Percentiles rank a stretch among this genome's conserved stretches.
Conservation (phyloP, 2,797 vertebrate species). For the Decapterus maruadsi region DNA sequence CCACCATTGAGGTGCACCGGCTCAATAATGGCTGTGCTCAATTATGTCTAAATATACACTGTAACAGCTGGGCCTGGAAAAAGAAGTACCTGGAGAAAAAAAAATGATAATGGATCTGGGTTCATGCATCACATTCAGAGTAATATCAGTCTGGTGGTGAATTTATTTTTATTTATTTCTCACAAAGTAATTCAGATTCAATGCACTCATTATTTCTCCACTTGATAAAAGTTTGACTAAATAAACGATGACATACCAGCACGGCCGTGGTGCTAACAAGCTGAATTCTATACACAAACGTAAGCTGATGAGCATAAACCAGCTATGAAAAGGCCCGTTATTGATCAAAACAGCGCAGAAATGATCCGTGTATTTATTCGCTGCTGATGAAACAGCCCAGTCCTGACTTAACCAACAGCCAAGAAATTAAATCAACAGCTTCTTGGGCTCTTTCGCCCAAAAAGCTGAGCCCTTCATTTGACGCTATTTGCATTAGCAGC, state of each 20-base stretch:
- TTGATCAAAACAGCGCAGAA: constrained; percentile 9
- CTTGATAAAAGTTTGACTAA: constrained; percentile 17
- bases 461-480: background rate
- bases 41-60: constrained; percentile 54
- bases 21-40: constrained; percentile 48
- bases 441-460: constrained; percentile 4
- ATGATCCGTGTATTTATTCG: background rate
- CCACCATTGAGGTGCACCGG: constrained; percentile 35
- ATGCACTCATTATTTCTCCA: background rate
- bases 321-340: constrained; percentile 7
- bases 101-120: constrained; percentile 12
- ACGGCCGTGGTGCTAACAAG: constrained; percentile 13
- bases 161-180: background rate
- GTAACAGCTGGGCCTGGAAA: constrained; percentile 21
- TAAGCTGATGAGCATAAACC: constrained; percentile 24
- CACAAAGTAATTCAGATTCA: constrained; percentile 2
- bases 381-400: background rate
- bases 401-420: constrained; percentile 7
- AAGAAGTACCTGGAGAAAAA: constrained; percentile 24
- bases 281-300: constrained; percentile 27
- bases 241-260: constrained; percentile 13
- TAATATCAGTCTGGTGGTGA: background rate
- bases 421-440: constrained; percentile 5
- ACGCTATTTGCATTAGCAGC: constrained; percentile 17
- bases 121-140: constrained; percentile 23